These are phyloP conservation scores for Spatulosminthurus flaviceps DNA, from an alignment of 2,888 invertebrate species.

Conservation along the genomic window DNA sequence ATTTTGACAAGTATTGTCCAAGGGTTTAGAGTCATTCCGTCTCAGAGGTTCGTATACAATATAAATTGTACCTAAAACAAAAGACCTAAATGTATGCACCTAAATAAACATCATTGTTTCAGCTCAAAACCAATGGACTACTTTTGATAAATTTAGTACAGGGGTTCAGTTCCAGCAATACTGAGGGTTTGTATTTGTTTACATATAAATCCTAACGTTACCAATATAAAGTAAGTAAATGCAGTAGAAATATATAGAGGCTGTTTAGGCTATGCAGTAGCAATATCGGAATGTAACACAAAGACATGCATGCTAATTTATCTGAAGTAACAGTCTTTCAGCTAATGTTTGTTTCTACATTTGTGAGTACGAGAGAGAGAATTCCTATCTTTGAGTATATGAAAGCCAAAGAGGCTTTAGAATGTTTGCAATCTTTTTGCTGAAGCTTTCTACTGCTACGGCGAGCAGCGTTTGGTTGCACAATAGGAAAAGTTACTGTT, in stretches of 20 bases:
- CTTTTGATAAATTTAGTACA: too few relatives aligned
- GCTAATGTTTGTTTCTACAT: not conserved
- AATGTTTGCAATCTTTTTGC: too few relatives aligned
- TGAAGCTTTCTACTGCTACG: too few relatives aligned
- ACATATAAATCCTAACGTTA: too few relatives aligned
- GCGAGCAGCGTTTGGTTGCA: too few relatives aligned
- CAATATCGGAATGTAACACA: constrained; percentile 1
- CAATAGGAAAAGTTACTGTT: too few relatives aligned
- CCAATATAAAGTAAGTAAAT: too few relatives aligned
- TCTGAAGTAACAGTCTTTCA: not conserved
- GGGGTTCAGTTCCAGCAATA: too few relatives aligned
- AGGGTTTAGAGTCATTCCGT: not conserved
- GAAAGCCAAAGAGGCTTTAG: too few relatives aligned
- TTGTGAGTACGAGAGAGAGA: too few relatives aligned
- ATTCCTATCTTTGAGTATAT: not conserved
- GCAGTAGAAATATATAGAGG: too few relatives aligned
- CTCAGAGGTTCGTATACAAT: not conserved
- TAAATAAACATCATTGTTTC: not conserved
- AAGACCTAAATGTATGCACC: not conserved
- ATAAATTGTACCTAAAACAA: constrained; percentile 27
- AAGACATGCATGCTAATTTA: not conserved
- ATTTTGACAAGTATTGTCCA: constrained; percentile 26
- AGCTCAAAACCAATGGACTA: not conserved
- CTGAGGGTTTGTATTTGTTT: too few relatives aligned
- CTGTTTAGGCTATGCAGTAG: not conserved